Conservation (phyloP, 2,113 vertebrate species). For the Hystrix brachyura region DNA sequence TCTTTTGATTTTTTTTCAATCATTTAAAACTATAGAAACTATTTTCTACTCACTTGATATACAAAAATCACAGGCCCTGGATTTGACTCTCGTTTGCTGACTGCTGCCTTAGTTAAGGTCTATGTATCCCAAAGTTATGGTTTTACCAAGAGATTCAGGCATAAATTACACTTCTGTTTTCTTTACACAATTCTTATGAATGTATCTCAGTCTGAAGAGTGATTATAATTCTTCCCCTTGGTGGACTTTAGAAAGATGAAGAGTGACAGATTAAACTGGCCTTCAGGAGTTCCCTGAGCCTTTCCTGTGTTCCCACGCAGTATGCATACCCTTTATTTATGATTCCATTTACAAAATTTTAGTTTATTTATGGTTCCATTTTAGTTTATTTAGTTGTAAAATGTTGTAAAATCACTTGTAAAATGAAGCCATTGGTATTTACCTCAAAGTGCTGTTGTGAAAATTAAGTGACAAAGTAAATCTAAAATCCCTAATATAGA, state of each 20-base stretch:
- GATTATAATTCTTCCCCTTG: neutral
- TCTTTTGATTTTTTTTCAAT: constrained; percentile 3
- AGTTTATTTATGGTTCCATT: neutral
- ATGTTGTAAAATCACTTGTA: neutral
- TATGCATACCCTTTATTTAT: neutral
- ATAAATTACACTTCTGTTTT: neutral
- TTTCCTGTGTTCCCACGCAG: neutral
- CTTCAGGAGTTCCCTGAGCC: neutral
- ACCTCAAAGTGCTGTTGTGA: neutral
- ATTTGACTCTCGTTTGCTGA: constrained; percentile 12
- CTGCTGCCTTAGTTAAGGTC: neutral
- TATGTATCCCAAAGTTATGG: neutral
- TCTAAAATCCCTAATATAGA: neutral
- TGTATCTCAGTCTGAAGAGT: neutral
- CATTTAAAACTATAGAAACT: neutral
- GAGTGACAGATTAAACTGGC: neutral
- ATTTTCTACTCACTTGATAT: neutral
- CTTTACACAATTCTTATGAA: neutral
- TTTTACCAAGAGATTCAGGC: neutral
- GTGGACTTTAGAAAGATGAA: neutral
- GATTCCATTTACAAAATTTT: neutral
- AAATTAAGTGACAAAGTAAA: neutral
- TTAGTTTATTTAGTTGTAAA: neutral
- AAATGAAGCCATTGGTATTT: neutral
- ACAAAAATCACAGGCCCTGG: neutral